Evolutionary conservation across 2,797 vertebrate genomes (phyloP).

Genomic region (Anniella stebbinsi): DNA sequence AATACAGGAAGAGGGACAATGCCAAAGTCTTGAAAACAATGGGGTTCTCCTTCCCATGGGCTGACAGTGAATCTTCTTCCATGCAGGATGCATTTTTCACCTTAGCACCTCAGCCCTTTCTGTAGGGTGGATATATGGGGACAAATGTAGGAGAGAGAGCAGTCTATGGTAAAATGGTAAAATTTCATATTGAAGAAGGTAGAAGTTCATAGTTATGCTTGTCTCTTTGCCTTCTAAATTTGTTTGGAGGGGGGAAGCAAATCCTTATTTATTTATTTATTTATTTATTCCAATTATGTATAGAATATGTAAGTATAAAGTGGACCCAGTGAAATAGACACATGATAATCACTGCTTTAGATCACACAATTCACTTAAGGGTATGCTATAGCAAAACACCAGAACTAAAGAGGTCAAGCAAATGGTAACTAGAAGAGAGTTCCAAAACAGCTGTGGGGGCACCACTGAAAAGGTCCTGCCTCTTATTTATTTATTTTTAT

Average conservation of each 20-base stretch:
- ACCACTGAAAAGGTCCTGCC: background rate
- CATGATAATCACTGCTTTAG: background rate
- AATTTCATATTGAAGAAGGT: background rate
- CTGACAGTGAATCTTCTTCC: background rate
- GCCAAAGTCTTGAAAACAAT: background rate
- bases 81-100: background rate
- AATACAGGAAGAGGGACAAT: background rate
- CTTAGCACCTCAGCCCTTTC: background rate
- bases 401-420: background rate
- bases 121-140: background rate
- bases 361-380: background rate
- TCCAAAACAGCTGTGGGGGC: background rate
- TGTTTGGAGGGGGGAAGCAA: background rate
- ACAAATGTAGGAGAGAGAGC: background rate
- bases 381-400: background rate
- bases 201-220: background rate
- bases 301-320: background rate
- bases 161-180: background rate
- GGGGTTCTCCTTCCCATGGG: too few relatives aligned
- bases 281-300: background rate
- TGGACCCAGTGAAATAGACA: background rate
- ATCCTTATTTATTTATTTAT: background rate
- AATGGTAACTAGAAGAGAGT: background rate
- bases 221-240: background rate
- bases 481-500: too few relatives aligned